These are phyloP conservation scores for Atopsyche davidsoni DNA, from an alignment of 1,140 invertebrate species.

Conservation along the genomic window DNA sequence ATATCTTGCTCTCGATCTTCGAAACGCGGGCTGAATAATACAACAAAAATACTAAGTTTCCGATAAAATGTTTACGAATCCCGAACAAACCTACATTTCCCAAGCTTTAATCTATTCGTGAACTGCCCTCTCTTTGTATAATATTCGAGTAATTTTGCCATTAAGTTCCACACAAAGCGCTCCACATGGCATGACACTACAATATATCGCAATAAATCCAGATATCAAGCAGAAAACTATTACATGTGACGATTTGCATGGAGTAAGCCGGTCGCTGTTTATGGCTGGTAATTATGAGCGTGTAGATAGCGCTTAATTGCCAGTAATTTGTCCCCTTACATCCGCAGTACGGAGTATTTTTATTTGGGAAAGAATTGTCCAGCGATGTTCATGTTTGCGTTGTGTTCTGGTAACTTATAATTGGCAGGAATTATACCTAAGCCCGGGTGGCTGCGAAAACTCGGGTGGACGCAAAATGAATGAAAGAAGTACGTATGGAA, in stretches of 20 bases:
- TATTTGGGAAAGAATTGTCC: not conserved
- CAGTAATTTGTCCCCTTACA: slow-evolving; percentile 13
- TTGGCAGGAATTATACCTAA: not conserved
- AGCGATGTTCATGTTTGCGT: not conserved
- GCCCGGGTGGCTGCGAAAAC: not conserved
- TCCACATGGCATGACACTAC: too few species aligned
- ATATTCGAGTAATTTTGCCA: too few species aligned
- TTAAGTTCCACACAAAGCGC: too few species aligned
- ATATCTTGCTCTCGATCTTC: too few species aligned
- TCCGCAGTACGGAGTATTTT: not conserved
- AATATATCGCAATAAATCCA: slow-evolving; percentile 5
- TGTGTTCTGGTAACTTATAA: not conserved
- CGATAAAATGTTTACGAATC: too few species aligned
- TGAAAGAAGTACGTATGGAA: too few species aligned
- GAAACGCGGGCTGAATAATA: too few species aligned
- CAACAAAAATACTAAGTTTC: too few species aligned
- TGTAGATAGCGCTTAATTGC: slow-evolving; percentile 15
- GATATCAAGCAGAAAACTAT: slow-evolving; percentile 5
- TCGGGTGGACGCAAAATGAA: not conserved
- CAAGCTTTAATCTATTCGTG: too few species aligned
- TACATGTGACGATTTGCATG: slow-evolving; percentile 11
- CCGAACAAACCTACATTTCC: too few species aligned
- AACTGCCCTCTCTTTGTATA: too few species aligned
- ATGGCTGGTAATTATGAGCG: slow-evolving; percentile 10
- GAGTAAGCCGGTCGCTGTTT: slow-evolving; percentile 4